Conservation (phyloP, 2,113 vertebrate genomes). For the Nestor notabilis region DNA sequence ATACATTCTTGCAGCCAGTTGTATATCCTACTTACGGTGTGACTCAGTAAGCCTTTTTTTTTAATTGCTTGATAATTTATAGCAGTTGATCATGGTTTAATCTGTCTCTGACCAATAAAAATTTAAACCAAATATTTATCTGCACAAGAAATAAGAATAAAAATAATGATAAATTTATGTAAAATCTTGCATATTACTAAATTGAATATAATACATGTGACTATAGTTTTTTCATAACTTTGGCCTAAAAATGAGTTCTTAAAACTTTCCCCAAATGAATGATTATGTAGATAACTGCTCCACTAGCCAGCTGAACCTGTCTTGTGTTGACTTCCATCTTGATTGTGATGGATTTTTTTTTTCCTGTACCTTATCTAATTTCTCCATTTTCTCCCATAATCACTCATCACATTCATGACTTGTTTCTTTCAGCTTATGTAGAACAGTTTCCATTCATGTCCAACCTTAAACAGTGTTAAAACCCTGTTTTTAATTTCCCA, state of each 20-base stretch:
- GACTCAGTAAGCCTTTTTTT: neutral
- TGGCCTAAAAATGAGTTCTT: neutral
- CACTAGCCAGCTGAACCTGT: neutral
- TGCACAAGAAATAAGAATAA: neutral
- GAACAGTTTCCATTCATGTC: neutral
- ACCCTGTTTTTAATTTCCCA: neutral
- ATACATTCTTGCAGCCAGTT: neutral
- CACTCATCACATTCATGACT: neutral
- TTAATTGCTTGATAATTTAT: neutral
- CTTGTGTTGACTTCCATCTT: neutral
- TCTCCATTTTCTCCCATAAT: neutral
- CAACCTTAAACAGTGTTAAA: neutral
- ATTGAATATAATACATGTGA: neutral
- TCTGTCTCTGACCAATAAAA: neutral
- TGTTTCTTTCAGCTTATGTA: neutral
- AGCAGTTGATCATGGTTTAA: neutral
- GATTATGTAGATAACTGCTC: neutral
- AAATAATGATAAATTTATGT: neutral
- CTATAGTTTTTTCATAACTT: neutral
- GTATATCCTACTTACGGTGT: neutral
- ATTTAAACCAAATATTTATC: neutral
- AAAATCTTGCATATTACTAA: neutral
- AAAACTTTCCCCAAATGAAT: neutral
- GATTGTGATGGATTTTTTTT: neutral
- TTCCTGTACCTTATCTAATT: neutral